These are phyloP conservation scores for Hippocampus zosterae DNA, from an alignment of 2,113 vertebrate genomes.

Conservation along the genomic window DNA sequence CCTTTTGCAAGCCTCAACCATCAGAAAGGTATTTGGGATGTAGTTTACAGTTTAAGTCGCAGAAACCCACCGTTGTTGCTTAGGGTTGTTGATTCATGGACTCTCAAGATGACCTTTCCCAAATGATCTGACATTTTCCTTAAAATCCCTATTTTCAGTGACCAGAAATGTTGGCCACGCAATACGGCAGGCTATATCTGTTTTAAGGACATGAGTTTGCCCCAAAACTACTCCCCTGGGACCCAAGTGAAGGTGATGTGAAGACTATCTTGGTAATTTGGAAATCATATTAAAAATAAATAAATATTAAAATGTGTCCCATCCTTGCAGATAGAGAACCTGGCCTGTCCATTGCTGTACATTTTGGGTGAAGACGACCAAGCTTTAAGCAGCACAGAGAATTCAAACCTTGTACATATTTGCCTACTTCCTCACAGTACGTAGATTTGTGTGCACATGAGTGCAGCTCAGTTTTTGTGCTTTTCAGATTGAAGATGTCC, in stretches of 20 bases:
- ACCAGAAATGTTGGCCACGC: slow-evolving; percentile 20
- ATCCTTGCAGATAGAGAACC: slow-evolving; percentile 50
- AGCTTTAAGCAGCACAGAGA: slow-evolving; percentile 39
- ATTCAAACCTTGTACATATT: slow-evolving; percentile 48
- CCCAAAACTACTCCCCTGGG: slow-evolving; percentile 33
- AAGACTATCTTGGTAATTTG: neutral
- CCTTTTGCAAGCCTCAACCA: neutral
- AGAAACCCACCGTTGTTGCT: neutral
- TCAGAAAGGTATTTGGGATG: slow-evolving; percentile 20
- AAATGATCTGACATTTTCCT: neutral
- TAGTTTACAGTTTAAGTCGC: neutral
- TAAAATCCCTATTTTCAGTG: slow-evolving; percentile 24
- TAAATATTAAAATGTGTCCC: neutral
- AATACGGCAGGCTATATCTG: slow-evolving; percentile 33
- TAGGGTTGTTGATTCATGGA: neutral
- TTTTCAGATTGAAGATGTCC: slow-evolving; percentile 55
- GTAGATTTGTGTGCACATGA: neutral
- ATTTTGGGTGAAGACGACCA: slow-evolving; percentile 63
- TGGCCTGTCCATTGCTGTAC: slow-evolving; percentile 63
- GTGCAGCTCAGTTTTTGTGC: slow-evolving; percentile 5
- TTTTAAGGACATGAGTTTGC: slow-evolving; percentile 34
- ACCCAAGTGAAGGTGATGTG: slow-evolving; percentile 49
- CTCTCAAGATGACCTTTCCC: neutral
- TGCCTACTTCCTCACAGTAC: neutral
- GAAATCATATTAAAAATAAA: too few species aligned